These are phyloP conservation scores for Brachyalestes nurse DNA, from an alignment of 2,797 vertebrate species.

Conservation along the genomic window DNA sequence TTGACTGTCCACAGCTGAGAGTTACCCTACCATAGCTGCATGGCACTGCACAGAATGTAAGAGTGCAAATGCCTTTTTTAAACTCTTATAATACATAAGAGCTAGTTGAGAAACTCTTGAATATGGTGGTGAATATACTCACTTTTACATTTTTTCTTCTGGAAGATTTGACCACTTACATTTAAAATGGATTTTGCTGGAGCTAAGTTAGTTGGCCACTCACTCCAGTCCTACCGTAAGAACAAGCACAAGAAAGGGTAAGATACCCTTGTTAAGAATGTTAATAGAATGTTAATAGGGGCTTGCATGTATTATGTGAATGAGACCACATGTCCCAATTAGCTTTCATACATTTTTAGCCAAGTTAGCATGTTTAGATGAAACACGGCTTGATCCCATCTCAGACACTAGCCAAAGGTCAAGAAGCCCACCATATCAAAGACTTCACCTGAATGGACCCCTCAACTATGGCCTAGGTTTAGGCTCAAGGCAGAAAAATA, in stretches of 20 bases:
- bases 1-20: slow-evolving; percentile 37
- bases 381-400: slow-evolving; percentile 12
- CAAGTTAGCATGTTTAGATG: not conserved
- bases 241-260: not conserved
- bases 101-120: not conserved
- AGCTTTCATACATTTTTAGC: not conserved
- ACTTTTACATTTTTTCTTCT: not conserved
- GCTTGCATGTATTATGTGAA: not conserved
- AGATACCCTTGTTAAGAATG: not conserved
- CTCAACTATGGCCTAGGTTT: slow-evolving; percentile 16
- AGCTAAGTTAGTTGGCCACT: not conserved
- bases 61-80: not conserved
- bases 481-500: slow-evolving; percentile 3
- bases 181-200: not conserved
- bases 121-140: not conserved
- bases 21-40: slow-evolving; percentile 32
- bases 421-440: slow-evolving; percentile 31
- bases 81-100: not conserved
- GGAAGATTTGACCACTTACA: not conserved
- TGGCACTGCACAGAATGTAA: not conserved
- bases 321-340: not conserved
- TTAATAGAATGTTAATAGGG: not conserved
- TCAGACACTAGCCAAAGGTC: slow-evolving; percentile 23
- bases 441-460: slow-evolving; percentile 9
- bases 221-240: not conserved